These are phyloP conservation scores for Botia kubotai DNA, from an alignment of 2,797 vertebrate genomes.

Conservation along the genomic window DNA sequence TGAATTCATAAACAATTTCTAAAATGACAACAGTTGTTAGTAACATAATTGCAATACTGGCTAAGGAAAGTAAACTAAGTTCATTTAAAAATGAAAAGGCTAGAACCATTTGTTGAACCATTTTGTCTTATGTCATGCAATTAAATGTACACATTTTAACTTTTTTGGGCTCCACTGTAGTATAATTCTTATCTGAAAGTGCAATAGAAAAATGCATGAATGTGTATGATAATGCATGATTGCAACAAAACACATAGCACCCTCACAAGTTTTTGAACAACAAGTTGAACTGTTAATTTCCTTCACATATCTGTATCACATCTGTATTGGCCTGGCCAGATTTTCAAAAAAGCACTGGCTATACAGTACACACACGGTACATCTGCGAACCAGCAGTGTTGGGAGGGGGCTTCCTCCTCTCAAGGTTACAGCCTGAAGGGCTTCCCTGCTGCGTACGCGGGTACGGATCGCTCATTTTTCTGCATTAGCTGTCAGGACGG, in stretches of 20 bases:
- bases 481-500: slow-evolving; percentile 78
- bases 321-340: neutral
- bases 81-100: too few species aligned
- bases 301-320: neutral
- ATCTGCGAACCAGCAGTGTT: slow-evolving; percentile 4
- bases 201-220: neutral
- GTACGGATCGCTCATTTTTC: slow-evolving; percentile 82
- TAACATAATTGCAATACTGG: too few species aligned
- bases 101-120: too few species aligned
- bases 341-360: neutral
- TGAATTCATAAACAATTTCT: too few species aligned
- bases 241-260: neutral
- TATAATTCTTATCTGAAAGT: neutral
- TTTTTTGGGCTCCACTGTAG: too few species aligned
- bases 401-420: slow-evolving; percentile 64
- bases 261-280: neutral
- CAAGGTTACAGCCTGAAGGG: slow-evolving; percentile 81
- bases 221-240: too few species aligned
- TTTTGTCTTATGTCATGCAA: too few species aligned
- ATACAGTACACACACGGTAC: neutral
- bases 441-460: slow-evolving; percentile 67
- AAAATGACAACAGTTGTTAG: too few species aligned
- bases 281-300: neutral
- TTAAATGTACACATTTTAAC: too few species aligned
- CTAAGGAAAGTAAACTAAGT: too few species aligned